Conservation (phyloP, 2,113 vertebrate genomes). For the Cephalopholis sonnerati region DNA sequence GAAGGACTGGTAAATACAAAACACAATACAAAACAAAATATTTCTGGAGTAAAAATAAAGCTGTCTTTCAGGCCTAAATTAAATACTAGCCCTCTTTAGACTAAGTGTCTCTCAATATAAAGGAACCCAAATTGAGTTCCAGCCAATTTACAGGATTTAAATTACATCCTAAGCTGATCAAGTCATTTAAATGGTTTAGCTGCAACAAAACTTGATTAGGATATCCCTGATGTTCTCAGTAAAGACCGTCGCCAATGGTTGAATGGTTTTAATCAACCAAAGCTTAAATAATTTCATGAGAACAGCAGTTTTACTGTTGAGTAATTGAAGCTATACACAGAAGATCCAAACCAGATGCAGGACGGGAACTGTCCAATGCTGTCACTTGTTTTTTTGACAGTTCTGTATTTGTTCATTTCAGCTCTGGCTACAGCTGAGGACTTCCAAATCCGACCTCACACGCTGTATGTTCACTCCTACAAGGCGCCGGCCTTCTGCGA, state of each 20-base stretch:
- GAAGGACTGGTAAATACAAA: too few species aligned
- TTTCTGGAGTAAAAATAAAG: too few species aligned
- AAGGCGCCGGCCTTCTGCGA: slow-evolving; percentile 97
- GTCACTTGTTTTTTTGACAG: neutral
- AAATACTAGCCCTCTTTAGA: too few species aligned
- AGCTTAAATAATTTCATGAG: neutral
- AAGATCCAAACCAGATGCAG: neutral
- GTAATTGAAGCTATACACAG: neutral
- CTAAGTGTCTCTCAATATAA: too few species aligned
- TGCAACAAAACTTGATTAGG: too few species aligned
- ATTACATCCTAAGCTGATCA: too few species aligned
- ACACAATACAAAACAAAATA: too few species aligned
- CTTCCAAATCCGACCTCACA: slow-evolving; percentile 94
- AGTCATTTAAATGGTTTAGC: too few species aligned
- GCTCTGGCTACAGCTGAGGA: slow-evolving; percentile 93
- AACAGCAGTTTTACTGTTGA: neutral
- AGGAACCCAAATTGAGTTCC: too few species aligned
- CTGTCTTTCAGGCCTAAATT: too few species aligned
- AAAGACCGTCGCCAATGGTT: neutral
- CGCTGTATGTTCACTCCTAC: slow-evolving; percentile 95
- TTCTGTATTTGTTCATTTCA: slow-evolving; percentile 63
- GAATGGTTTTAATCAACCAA: neutral
- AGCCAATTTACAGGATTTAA: too few species aligned
- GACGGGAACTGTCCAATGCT: neutral
- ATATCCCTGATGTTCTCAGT: neutral